A percentile compares a stretch with the other conserved stretches of the same genome.
These are phyloP conservation scores for Diploptera punctata DNA, from an alignment of 2,888 invertebrate genomes.

Conservation along the genomic window DNA sequence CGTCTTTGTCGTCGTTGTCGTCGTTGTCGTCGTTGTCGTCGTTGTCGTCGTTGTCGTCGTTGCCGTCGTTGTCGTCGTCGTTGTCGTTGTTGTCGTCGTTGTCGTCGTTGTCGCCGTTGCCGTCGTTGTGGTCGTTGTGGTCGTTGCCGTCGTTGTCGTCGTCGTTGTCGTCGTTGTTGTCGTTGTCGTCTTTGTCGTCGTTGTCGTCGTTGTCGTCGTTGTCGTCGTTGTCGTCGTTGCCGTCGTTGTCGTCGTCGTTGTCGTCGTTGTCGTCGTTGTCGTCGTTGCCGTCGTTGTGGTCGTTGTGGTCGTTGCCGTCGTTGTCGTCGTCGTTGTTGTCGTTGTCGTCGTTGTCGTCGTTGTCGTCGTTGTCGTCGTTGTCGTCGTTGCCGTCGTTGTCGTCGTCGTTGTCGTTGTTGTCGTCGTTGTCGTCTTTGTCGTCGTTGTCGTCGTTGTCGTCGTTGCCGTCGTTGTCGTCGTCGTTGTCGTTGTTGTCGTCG, in stretches of 20 bases:
- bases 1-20: too few relatives aligned
- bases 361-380: background rate
- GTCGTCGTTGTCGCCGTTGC: background rate
- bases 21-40: background rate
- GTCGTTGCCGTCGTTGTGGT: background rate
- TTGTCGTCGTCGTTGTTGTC: background rate
- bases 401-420: conserved; percentile 14
- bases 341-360: background rate
- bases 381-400: background rate
- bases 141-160: background rate
- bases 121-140: too few relatives aligned
- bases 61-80: background rate
- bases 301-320: background rate
- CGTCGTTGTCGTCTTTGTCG: too few relatives aligned
- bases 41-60: background rate
- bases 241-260: background rate
- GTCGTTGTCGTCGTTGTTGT: background rate
- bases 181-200: too few relatives aligned
- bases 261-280: too few relatives aligned
- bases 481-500: too few relatives aligned
- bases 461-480: too few relatives aligned
- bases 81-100: background rate
- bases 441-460: too few relatives aligned
- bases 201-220: too few relatives aligned
- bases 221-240: background rate